These are phyloP conservation scores for Pantherophis vulpinus DNA, from an alignment of 2,797 vertebrate species.

Conservation along the genomic window DNA sequence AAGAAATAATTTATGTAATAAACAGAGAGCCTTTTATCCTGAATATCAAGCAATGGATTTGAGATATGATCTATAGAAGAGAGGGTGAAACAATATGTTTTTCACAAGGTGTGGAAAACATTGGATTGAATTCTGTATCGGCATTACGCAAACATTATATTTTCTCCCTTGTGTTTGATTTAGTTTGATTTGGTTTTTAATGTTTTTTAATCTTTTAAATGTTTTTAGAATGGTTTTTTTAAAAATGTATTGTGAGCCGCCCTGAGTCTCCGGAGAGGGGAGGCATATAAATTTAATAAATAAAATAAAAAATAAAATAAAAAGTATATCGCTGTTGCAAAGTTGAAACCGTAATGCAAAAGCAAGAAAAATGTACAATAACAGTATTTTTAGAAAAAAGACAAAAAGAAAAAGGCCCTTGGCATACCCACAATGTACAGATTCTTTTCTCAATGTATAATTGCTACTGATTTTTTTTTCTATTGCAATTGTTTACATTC, in stretches of 20 bases:
- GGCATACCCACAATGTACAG: background rate
- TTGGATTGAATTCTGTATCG: background rate
- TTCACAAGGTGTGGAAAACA: background rate
- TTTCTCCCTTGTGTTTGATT: background rate
- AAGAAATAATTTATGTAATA: background rate
- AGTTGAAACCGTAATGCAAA: no score
- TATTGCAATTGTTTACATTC: background rate
- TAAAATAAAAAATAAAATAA: no score
- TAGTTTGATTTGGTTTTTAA: background rate
- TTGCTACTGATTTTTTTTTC: background rate
- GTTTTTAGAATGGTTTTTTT: no score
- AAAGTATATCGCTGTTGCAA: no score
- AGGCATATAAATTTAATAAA: no score
- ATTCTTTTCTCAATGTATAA: background rate
- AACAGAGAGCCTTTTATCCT: background rate
- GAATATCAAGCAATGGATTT: background rate
- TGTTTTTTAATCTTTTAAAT: no score
- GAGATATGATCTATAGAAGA: background rate
- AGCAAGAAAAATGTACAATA: no score
- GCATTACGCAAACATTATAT: background rate
- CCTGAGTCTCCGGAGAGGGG: no score
- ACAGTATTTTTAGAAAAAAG: no score
- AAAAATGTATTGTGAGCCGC: no score
- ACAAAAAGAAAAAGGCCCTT: background rate
- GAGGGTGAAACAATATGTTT: background rate